A percentile compares a stretch with the other conserved stretches of the same genome.
Evolutionary conservation across 2,113 vertebrate species (phyloP).

Genomic region (Circaetus cinerascens): DNA sequence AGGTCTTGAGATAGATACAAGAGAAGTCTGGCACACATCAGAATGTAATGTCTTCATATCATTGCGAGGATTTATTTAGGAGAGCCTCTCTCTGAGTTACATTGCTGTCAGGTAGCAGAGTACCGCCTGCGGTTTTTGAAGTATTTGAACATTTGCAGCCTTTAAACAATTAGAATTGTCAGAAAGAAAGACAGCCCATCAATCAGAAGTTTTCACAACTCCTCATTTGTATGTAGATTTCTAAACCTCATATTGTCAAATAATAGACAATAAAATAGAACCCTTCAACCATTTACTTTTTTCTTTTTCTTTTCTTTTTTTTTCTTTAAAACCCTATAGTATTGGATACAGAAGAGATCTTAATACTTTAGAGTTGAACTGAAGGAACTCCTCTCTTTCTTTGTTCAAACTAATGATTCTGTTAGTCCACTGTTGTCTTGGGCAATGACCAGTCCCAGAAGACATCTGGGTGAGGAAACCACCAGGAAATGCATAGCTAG

Average conservation of each 20-base stretch:
- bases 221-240: neutral
- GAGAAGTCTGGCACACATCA: neutral
- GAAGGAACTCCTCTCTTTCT: neutral
- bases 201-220: conserved; percentile 3
- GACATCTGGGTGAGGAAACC: neutral
- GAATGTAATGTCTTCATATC: neutral
- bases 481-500: neutral
- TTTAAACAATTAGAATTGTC: neutral
- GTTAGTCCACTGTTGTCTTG: neutral
- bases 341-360: neutral
- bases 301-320: too few species aligned
- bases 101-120: neutral
- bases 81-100: neutral
- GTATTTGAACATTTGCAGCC: neutral
- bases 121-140: neutral
- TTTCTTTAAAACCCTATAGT: neutral
- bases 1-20: neutral
- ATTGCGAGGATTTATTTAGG: neutral
- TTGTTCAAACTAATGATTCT: neutral
- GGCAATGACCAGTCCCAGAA: neutral
- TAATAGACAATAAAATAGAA: neutral
- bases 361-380: neutral
- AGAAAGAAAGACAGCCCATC: neutral
- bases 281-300: neutral
- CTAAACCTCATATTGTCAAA: neutral